These are phyloP conservation scores for Dynastes grantii DNA, from an alignment of 2,888 invertebrate species.

Conservation along the genomic window DNA sequence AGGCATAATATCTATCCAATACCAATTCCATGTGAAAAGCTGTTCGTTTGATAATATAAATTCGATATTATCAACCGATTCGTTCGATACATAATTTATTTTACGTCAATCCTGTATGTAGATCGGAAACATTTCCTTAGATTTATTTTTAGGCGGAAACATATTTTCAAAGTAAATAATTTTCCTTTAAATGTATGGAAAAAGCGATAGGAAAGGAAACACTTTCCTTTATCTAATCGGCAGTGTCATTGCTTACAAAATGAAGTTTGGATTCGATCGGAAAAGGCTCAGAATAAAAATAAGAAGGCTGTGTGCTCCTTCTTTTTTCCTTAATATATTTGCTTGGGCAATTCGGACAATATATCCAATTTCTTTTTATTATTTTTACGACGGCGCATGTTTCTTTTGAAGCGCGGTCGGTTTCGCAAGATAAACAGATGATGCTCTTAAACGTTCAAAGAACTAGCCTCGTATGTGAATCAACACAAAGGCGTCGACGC, in stretches of 20 bases:
- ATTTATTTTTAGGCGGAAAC: not conserved
- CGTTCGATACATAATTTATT: too few species aligned
- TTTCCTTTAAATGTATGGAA: conserved; percentile 14
- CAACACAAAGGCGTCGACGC: not conserved
- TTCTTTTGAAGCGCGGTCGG: conserved; percentile 25
- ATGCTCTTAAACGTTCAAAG: conserved; percentile 39
- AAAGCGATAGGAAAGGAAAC: conserved; percentile 31
- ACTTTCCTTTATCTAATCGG: conserved; percentile 38
- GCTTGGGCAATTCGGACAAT: conserved; percentile 40
- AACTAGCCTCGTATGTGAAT: conserved; percentile 7
- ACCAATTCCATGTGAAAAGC: too few species aligned
- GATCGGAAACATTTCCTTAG: not conserved
- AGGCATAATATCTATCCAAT: too few species aligned
- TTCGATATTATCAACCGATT: too few species aligned
- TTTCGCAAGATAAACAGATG: conserved; percentile 38
- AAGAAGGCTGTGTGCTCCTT: conserved; percentile 22
- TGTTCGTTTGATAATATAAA: too few species aligned
- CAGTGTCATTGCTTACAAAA: conserved; percentile 40
- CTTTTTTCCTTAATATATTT: conserved; percentile 41
- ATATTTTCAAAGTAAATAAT: conserved; percentile 40
- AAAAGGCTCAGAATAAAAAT: conserved; percentile 28
- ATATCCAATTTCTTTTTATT: conserved; percentile 47
- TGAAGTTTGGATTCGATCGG: conserved; percentile 44
- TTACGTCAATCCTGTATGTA: not conserved
- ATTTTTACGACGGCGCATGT: conserved; percentile 39